Conservation (phyloP, 2,888 invertebrate species). For the Andrena chrysosceles region DNA sequence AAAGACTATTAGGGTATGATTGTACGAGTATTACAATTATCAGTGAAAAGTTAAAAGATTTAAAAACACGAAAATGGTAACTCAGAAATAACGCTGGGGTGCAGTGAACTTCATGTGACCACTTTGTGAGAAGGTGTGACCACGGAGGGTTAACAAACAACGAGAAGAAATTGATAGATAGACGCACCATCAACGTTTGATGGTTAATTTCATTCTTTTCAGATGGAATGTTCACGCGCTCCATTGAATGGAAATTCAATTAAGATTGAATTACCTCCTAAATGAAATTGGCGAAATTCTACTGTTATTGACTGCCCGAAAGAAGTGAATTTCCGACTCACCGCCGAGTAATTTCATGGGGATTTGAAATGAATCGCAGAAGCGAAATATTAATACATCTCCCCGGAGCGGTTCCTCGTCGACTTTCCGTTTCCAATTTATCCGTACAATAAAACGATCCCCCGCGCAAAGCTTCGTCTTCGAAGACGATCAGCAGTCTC, state of each 20-base stretch:
- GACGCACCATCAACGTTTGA: too few species aligned
- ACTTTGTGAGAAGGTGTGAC: too few species aligned
- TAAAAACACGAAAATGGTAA: too few species aligned
- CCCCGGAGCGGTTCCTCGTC: neutral
- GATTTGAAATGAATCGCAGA: neutral
- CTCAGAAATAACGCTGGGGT: too few species aligned
- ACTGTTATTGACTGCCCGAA: neutral
- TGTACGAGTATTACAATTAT: too few species aligned
- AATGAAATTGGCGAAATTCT: neutral
- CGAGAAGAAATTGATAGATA: neutral
- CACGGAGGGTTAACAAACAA: too few species aligned
- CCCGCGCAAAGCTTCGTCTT: neutral
- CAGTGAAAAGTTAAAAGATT: too few species aligned
- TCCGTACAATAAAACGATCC: conserved; percentile 10
- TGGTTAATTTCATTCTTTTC: too few species aligned
- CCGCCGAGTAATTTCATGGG: conserved; percentile 5
- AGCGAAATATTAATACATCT: conserved; percentile 10
- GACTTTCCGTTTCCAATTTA: conserved; percentile 22
- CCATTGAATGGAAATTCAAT: neutral
- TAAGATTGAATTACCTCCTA: neutral
- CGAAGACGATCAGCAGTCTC: neutral
- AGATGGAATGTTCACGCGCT: neutral
- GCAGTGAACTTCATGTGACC: too few species aligned
- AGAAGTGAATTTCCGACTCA: neutral
- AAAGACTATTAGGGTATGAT: too few species aligned